Conservation (phyloP, 2,888 invertebrate genomes). For the Eutolmus rufibarbis region DNA sequence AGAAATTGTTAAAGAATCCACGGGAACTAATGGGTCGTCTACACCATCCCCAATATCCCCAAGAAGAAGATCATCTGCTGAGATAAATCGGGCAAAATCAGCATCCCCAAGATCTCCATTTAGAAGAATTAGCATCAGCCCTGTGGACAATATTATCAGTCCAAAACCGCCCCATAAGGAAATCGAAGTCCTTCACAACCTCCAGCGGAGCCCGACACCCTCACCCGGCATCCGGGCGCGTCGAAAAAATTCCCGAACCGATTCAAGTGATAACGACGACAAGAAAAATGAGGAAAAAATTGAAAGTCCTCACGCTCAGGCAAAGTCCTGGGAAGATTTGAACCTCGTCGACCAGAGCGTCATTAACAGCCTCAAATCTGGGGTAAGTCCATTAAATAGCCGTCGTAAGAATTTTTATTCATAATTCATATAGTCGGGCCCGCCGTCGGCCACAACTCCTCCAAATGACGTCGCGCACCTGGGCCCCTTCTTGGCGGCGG, state of each 20-base stretch:
- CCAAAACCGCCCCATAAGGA: conserved; percentile 67
- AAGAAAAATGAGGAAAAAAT: conserved; percentile 49
- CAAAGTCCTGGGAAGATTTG: conserved; percentile 68
- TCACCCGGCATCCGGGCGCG: conserved; percentile 64
- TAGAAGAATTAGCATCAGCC: conserved; percentile 59
- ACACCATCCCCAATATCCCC: conserved; percentile 47
- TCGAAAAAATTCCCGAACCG: conserved; percentile 42
- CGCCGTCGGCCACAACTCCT: neutral
- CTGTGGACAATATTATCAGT: conserved; percentile 63
- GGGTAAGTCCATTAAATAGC: conserved; percentile 65
- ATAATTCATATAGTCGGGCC: neutral
- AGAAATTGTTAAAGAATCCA: neutral
- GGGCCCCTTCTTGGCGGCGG: neutral
- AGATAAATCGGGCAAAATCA: conserved; percentile 44
- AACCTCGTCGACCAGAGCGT: conserved; percentile 69
- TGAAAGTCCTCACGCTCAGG: neutral
- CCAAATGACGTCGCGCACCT: neutral
- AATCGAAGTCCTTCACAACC: conserved; percentile 73
- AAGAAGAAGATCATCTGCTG: conserved; percentile 41
- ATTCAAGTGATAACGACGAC: conserved; percentile 36
- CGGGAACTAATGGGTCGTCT: neutral
- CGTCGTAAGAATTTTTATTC: neutral
- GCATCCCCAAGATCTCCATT: conserved; percentile 55
- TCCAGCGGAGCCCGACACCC: conserved; percentile 70
- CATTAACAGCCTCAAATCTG: conserved; percentile 72